Evolutionary conservation across 1,140 invertebrate genomes (phyloP).

Genomic region (Dendrolimus kikuchii): DNA sequence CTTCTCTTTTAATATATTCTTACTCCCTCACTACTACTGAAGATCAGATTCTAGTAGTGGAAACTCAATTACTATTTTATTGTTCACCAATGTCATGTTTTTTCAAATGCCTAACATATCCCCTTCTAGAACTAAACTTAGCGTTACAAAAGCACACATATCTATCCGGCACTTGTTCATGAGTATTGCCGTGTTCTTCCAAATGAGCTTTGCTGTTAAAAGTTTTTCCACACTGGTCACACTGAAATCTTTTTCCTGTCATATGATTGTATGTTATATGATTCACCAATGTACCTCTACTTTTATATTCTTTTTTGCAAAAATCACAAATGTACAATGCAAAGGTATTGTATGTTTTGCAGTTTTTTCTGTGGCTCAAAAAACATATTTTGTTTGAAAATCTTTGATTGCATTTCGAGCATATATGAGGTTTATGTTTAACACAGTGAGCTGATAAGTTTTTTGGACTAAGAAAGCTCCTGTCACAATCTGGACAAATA

Average conservation of each 20-base stretch:
- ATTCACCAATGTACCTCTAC: conserved; percentile 16
- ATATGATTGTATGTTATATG: conserved; percentile 21
- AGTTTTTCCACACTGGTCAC: conserved; percentile 26
- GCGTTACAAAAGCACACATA: conserved; percentile 22
- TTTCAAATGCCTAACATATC: conserved; percentile 22
- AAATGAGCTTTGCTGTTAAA: conserved; percentile 18
- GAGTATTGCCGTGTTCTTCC: conserved; percentile 26
- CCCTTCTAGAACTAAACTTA: conserved; percentile 24
- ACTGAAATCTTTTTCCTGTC: conserved; percentile 15
- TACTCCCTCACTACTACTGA: too few species aligned
- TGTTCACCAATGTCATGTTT: conserved; percentile 8
- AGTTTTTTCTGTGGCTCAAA: conserved; percentile 14
- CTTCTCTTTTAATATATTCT: too few species aligned
- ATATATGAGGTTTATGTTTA: conserved; percentile 14
- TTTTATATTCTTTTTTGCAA: conserved; percentile 19
- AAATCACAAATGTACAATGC: conserved; percentile 25
- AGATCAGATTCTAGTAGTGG: too few species aligned
- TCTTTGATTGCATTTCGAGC: conserved; percentile 15
- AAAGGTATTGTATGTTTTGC: neutral
- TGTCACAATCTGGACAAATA: conserved; percentile 21
- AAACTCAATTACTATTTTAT: neutral
- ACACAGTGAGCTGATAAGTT: conserved; percentile 12
- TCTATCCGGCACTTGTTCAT: conserved; percentile 21
- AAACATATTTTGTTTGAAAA: conserved; percentile 22
- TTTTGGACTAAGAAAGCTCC: conserved; percentile 6